These are phyloP conservation scores for Calliphora vicina DNA, from an alignment of 1,140 invertebrate genomes.

Conservation along the genomic window DNA sequence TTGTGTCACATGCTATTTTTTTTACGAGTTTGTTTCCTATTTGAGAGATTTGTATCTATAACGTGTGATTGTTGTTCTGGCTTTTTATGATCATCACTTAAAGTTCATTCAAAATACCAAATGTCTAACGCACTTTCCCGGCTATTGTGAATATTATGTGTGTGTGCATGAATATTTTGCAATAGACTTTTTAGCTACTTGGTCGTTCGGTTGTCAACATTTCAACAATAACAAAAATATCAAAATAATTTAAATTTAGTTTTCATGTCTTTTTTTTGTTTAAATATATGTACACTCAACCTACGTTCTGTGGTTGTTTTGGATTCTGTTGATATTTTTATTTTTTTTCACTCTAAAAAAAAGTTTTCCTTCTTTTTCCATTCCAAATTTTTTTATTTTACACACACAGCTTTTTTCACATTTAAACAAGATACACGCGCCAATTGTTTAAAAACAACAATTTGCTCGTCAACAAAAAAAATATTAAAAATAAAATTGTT, in stretches of 20 bases:
- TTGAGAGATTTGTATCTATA: neutral
- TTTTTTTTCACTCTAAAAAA: neutral
- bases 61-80: neutral
- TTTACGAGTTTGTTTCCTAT: too few species aligned
- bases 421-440: conserved; percentile 35
- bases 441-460: conserved; percentile 24
- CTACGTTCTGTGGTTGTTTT: conserved; percentile 27
- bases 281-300: conserved; percentile 7
- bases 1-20: neutral
- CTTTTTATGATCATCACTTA: conserved; percentile 1
- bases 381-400: neutral
- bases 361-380: neutral
- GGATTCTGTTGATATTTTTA: neutral
- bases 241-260: conserved; percentile 16
- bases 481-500: too few species aligned
- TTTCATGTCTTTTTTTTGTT: neutral
- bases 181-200: too few species aligned
- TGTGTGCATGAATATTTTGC: neutral
- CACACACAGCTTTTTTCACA: neutral
- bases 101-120: conserved; percentile 13
- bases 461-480: neutral
- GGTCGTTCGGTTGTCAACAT: neutral
- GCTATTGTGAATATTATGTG: neutral
- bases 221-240: conserved; percentile 17
- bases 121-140: conserved; percentile 8